These are phyloP conservation scores for Stenotaenia linearis DNA, from an alignment of 2,888 invertebrate species.

Conservation along the genomic window DNA sequence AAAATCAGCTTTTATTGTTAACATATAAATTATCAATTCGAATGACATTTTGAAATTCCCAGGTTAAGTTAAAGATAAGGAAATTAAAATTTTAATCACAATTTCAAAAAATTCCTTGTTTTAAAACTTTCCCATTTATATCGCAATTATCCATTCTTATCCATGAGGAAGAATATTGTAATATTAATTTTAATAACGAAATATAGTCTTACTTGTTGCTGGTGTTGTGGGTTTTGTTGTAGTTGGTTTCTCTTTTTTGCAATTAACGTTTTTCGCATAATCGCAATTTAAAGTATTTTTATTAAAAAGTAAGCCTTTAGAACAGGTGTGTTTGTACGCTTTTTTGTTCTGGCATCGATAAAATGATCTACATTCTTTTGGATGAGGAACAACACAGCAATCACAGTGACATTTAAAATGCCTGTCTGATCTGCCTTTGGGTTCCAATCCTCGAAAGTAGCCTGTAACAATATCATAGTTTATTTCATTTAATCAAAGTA, in stretches of 20 bases:
- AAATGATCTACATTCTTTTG: constrained; percentile 36
- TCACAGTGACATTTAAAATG: constrained; percentile 32
- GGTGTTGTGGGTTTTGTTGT: not conserved
- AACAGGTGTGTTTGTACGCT: constrained; percentile 31
- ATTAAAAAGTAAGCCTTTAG: constrained; percentile 36
- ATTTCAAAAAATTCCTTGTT: too few species aligned
- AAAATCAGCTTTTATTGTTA: too few species aligned
- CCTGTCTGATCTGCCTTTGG: not conserved
- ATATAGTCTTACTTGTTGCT: not conserved
- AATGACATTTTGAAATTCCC: too few species aligned
- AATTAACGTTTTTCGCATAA: constrained; percentile 34
- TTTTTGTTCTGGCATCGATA: constrained; percentile 35
- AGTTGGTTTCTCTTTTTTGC: constrained; percentile 12
- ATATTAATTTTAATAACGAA: not conserved
- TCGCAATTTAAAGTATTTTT: constrained; percentile 29
- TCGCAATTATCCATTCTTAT: too few species aligned
- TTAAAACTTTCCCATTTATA: too few species aligned
- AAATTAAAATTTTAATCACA: too few species aligned
- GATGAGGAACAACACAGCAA: constrained; percentile 33
- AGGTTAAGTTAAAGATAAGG: too few species aligned
- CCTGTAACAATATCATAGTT: not conserved
- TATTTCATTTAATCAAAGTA: not conserved
- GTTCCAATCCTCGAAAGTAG: not conserved
- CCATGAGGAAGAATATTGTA: too few species aligned
- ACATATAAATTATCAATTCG: too few species aligned